phyloP scores from a whole-genome alignment of 1,140 invertebrate genomes.

The Trichonephila clavata region DNA sequence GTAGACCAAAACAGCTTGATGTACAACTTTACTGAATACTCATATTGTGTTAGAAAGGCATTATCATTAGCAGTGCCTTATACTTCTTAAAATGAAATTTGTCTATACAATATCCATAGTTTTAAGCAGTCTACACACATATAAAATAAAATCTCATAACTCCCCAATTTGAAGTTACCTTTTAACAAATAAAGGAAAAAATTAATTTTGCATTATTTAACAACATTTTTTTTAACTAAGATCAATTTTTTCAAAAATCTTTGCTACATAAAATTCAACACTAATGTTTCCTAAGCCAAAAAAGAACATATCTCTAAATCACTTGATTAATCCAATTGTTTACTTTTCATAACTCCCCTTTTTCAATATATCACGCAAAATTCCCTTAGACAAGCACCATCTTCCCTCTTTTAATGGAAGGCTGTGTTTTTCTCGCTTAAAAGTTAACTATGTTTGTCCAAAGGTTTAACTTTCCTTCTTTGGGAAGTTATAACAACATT shows the following conservation, averaged over 20 bases:
- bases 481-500: slow-evolving; percentile 46
- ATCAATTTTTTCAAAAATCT: not conserved
- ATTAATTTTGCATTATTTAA: too few species aligned
- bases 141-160: too few species aligned
- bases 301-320: not conserved
- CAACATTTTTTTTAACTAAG: too few species aligned
- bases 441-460: slow-evolving; percentile 46
- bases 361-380: slow-evolving; percentile 20
- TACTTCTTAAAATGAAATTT: too few species aligned
- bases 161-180: too few species aligned
- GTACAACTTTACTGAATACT: too few species aligned
- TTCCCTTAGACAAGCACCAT: not conserved
- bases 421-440: not conserved
- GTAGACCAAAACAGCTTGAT: too few species aligned
- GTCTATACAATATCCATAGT: too few species aligned
- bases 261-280: not conserved
- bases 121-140: too few species aligned
- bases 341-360: slow-evolving; percentile 6
- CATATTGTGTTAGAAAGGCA: too few species aligned
- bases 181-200: too few species aligned
- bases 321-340: slow-evolving; percentile 22
- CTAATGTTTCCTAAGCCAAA: not conserved
- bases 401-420: not conserved
- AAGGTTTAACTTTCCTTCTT: slow-evolving; percentile 50
- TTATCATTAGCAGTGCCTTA: too few species aligned